Evolutionary conservation across 2,797 vertebrate species (phyloP), one percentile per base, ranked within the genome.

Genomic region (Sebastes hopkinsi): DNA sequence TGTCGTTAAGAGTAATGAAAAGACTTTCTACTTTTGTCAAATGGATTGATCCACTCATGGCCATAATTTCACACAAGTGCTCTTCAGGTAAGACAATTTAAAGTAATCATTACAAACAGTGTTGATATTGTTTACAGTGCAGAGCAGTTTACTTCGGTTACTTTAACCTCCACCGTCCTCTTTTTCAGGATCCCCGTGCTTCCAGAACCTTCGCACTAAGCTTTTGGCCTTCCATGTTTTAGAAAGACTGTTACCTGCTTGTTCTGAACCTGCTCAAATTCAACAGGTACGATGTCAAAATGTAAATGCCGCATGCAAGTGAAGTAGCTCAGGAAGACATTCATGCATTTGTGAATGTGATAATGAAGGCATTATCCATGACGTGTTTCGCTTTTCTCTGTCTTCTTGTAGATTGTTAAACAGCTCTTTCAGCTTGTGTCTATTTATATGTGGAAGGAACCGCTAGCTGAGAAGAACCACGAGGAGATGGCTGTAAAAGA

Each of bases 371-470:
- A 5, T 60, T 38, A 20, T 34, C 29, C 12, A 9, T 38, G 67
- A 2, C 67, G 10, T 71, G 11, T 18, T 9, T 46, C 50, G 1
- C 16, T 20, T 70, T 68, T 18, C 25, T 67, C 20, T 66, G 1
- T 83, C 46, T 83, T 74, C 9, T 82, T 87, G 50, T 74, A 97
- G 96, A 96, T 96, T 90, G 94, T 96, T 18, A 93, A 95, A 74
- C 93, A 95, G 34, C 92, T 97, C 14, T 96, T 97, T 77, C 92
- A 93, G 68, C 91, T 96, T 11, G 87, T 96, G 80, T 95, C 96
- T 80, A 80, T 93, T 56, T 96, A 91, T 80, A 96, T 97, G 96
- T 97, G 96, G 96, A 96, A 96, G 77, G 95, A 96, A 69, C 94
- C 96, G 62, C 75, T 96, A 59, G 83, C 75, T 10, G 88, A 94